phyloP scores from a whole-genome alignment of 2,113 vertebrate genomes.

The Pseudorhombus dupliciocellatus region DNA sequence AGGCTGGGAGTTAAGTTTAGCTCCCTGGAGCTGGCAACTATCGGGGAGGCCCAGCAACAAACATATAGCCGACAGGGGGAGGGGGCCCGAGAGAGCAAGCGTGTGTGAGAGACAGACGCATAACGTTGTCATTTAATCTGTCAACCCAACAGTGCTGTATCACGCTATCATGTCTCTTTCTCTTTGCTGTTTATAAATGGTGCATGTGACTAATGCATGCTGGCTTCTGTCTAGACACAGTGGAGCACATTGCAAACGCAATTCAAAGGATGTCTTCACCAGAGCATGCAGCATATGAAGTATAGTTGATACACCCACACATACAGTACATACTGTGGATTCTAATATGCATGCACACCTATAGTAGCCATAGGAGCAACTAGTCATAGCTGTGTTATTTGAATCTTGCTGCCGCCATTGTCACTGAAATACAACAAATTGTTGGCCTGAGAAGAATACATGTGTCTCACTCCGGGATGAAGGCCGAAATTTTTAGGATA shows the following conservation, averaged over 20 bases:
- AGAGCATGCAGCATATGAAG: conserved; percentile 9
- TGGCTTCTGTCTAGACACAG: conserved; percentile 57
- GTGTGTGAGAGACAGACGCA: conserved; percentile 47
- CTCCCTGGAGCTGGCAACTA: conserved; percentile 62
- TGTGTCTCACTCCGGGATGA: no score
- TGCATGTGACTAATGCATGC: conserved; percentile 52
- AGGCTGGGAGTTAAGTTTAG: conserved; percentile 78
- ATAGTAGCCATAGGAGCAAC: neutral
- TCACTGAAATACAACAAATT: no score
- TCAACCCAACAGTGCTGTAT: conserved; percentile 42
- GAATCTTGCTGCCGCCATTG: no score
- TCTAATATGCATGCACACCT: neutral
- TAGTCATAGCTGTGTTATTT: neutral
- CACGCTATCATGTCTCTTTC: conserved; percentile 20
- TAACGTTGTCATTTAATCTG: conserved; percentile 56
- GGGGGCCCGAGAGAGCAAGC: conserved; percentile 13
- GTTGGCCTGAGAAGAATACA: no score
- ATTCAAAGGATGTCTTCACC: conserved; percentile 8
- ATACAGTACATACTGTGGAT: conserved; percentile 21
- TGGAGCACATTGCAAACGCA: conserved; percentile 32
- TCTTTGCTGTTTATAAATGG: conserved; percentile 53
- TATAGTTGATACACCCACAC: conserved; percentile 6
- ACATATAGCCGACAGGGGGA: conserved; percentile 24
- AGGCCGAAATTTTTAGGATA: no score
- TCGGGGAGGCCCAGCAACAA: conserved; percentile 51